Base-by-base conservation (phyloP, 2,888 invertebrate genomes). In the Notodonta dromedarius region DNA sequence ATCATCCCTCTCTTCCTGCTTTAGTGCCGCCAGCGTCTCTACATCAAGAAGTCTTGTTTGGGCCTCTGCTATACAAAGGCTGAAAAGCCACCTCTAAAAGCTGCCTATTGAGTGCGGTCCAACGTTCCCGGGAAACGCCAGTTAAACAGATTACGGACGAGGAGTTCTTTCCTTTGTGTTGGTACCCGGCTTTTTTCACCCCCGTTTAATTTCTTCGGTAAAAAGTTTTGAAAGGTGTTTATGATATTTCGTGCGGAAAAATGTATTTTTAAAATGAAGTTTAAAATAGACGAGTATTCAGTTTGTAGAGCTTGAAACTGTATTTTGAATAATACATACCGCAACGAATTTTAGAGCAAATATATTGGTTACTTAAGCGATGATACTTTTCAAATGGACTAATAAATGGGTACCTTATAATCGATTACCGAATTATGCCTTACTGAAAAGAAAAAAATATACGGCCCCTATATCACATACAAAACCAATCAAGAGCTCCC, bases 91-190 rank as follows among this genome's bases (percentile, higher is more conserved):
- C 52, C 61, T 76, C 72, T 71, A 63, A 74, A 75, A 65, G 69
- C 70, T 62, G 42, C 59, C 69, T 71, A 80, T 80, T 77, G 79
- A 78, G 82, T 74, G 77, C 73, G 74, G 75, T 74, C 70, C 68
- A 72, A 71, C 75, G 72, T 69, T 65, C 65, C 71, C 70, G 69
- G 73, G 76, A 77, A 80, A 78, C 73, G 75, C 73, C 71, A 77
- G 72, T 77, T 72, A 78, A 79, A 74, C 69, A 80, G 77, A 79
- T 82, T 80, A 78, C 71, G 77, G 76, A 65, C 76, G 76, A 78
- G 71, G 70, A 74, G 67, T 59, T 73, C 70, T 62, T 62, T 68
- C 74, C 70, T 75, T 77, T 82, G 78, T 82, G 71, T 75, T 76
- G 67, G 58, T 67, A 66, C 58, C 68, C 65, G 67, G 61, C 58